Percentiles rank a stretch among this genome's conserved stretches.
Conservation (phyloP, 2,888 invertebrate genomes). For the Drosophila lacicola region DNA sequence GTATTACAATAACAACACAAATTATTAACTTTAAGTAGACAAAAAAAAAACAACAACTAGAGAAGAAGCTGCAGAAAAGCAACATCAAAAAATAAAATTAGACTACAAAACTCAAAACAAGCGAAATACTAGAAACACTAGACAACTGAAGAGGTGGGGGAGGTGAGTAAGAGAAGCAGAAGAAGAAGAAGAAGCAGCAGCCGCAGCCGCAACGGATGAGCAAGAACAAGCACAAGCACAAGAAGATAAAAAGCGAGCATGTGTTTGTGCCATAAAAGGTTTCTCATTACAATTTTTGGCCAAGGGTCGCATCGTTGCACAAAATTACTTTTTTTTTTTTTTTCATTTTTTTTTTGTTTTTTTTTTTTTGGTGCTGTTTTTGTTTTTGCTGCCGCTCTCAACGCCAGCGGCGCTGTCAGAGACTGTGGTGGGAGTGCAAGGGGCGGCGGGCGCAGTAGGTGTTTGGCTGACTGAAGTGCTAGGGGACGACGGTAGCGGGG, state of each 20-base stretch:
- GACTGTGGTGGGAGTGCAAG: slow-evolving; percentile 5
- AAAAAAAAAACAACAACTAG: slow-evolving; percentile 7
- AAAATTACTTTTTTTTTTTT: slow-evolving; percentile 67
- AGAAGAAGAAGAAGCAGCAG: not conserved
- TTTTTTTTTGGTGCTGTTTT: slow-evolving; percentile 11
- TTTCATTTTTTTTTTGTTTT: not conserved
- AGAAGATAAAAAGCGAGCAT: slow-evolving; percentile 69
- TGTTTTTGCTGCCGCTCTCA: slow-evolving; percentile 45
- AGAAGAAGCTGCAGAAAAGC: slow-evolving; percentile 44
- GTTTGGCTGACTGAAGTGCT: slow-evolving; percentile 26
- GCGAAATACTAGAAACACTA: slow-evolving; percentile 35
- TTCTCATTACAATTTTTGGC: slow-evolving; percentile 78
- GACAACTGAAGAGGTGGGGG: not conserved
- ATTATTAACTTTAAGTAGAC: slow-evolving; percentile 76
- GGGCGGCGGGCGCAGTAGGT: slow-evolving; percentile 19
- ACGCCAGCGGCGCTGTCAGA: slow-evolving; percentile 50
- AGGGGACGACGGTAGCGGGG: slow-evolving; percentile 9
- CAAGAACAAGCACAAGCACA: slow-evolving; percentile 14
- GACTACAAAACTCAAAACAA: slow-evolving; percentile 68
- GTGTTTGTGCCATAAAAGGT: slow-evolving; percentile 77
- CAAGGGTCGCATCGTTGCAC: slow-evolving; percentile 78
- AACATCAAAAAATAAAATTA: slow-evolving; percentile 70
- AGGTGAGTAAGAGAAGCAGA: not conserved
- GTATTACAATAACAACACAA: slow-evolving; percentile 70
- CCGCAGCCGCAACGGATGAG: slow-evolving; percentile 24